These are phyloP conservation scores for Fratercula arctica DNA, from an alignment of 2,797 vertebrate species.

Conservation along the genomic window DNA sequence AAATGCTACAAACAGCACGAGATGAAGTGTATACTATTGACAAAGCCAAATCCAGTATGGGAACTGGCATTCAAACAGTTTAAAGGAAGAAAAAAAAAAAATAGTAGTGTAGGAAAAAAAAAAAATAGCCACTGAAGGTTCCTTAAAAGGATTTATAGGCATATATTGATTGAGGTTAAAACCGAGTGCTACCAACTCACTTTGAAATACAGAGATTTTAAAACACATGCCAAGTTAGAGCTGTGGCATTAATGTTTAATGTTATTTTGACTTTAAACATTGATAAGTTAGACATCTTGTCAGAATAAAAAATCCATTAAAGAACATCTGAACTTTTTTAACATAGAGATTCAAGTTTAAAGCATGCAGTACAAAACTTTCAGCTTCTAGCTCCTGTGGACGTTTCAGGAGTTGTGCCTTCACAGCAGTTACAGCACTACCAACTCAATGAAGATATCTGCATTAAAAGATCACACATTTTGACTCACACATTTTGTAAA, in stretches of 20 bases:
- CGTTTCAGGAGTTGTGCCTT: background rate
- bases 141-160: background rate
- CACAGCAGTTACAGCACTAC: background rate
- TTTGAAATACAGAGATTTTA: background rate
- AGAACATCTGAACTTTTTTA: background rate
- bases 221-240: background rate
- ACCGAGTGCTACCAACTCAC: background rate
- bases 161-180: background rate
- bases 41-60: background rate
- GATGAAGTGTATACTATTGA: background rate
- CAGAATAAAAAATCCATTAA: background rate
- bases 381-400: background rate
- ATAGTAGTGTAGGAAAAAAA: background rate
- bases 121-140: background rate
- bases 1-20: background rate
- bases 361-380: background rate
- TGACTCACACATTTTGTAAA: background rate
- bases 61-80: background rate
- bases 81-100: background rate
- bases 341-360: background rate
- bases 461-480: background rate
- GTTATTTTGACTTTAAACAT: slow-evolving; percentile 12
- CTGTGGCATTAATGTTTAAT: background rate
- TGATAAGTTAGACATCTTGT: background rate
- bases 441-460: background rate